A percentile compares a stretch with the other conserved stretches of the same genome.
phyloP scores from a whole-genome alignment of 2,888 invertebrate species.

The Listrodromus nycthemerus region DNA sequence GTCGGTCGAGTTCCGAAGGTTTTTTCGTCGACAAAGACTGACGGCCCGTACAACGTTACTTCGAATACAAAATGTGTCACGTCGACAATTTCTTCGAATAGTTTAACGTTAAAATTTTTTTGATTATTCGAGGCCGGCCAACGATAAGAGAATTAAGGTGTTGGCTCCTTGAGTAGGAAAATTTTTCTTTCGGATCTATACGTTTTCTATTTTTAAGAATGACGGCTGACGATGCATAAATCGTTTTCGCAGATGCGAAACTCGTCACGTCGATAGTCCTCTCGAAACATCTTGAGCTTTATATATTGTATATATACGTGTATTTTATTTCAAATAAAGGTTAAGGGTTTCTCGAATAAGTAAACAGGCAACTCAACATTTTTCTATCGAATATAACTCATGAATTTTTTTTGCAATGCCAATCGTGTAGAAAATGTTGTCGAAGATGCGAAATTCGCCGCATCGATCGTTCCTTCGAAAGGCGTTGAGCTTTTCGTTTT shows the following conservation, averaged over 20 bases:
- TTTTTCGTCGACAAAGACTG: no score
- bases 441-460: neutral
- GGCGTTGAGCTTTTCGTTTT: neutral
- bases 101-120: neutral
- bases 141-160: no score
- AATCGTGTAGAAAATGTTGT: neutral
- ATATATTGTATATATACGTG: no score
- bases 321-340: no score
- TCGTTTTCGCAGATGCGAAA: no score
- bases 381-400: neutral
- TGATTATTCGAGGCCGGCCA: neutral
- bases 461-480: neutral
- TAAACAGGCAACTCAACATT: constrained; percentile 43
- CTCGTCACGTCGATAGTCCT: no score
- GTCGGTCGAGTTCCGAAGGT: no score
- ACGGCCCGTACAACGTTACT: no score
- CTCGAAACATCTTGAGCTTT: neutral
- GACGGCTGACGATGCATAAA: neutral
- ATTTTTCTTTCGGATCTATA: neutral
- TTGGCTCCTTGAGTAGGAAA: neutral
- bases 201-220: neutral
- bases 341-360: no score
- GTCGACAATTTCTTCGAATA: no score
- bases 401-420: neutral
- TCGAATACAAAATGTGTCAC: no score